Base-by-base conservation (phyloP, 2,888 invertebrate species). In the Rhagophthalmus giganteus region DNA sequence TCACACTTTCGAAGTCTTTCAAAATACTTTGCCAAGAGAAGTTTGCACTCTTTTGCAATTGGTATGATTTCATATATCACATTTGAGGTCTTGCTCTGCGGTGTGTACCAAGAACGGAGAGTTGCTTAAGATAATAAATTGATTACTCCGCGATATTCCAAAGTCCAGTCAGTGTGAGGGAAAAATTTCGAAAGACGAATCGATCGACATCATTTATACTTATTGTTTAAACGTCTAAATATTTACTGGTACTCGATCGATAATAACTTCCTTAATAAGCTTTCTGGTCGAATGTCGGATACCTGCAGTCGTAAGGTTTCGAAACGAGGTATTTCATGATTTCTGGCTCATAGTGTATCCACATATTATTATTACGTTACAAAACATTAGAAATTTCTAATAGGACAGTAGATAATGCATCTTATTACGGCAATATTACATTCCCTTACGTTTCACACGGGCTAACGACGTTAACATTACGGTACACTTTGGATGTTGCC, bases 21-120 rank as follows among this genome's bases (percentile, higher is more conserved):
- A 50, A 44, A 44, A 50, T 26, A 27, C 31, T 51, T 51, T 26
- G 44, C 44, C 28, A 51, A 50, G 42, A 48, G 31, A 30, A 37
- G 28, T 42, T 30, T 39, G 33, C 32, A 44, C 39, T 38, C 47
- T 51, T 51, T 51, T 44, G 50, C 39, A 51, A 51, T 24, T 34
- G 32, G 33, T 15, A 38, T 51, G 39, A 50, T 51, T 45, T 45
- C 51, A 51, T 45, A 46, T 45, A 39, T 51, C 33, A 26, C 51
- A 34, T 34, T 26, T 39, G 33, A 10, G 14, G 15, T 14, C 26
- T 35, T 12, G 27, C 11, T 35, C 37, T 35, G 20, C 7, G 20
- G 14, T 25, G 37, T 46, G 46, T 38, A 38, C 38, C 37, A 46
- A 38, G 28, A 38, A 20, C 30, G 28, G 35, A 35, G 37, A 30